Percentiles rank a stretch among this genome's conserved stretches.
Conservation (phyloP, 2,888 invertebrate genomes). For the Phalangium opilio region DNA sequence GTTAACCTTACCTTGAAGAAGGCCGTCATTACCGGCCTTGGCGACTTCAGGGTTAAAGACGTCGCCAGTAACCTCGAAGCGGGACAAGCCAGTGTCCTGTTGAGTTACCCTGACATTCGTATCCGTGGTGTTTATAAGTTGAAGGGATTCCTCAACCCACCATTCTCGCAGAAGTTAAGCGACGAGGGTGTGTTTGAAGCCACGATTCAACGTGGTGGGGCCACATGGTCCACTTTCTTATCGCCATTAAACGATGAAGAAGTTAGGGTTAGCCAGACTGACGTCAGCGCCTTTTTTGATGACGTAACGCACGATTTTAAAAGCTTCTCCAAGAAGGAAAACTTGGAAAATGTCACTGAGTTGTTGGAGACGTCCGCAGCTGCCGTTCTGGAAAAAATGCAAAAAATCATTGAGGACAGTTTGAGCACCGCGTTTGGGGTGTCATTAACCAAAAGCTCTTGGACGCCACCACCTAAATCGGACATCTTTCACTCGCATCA, state of each 20-base stretch:
- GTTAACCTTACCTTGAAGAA: conserved; percentile 13
- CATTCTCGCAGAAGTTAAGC: conserved; percentile 7
- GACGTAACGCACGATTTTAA: conserved; percentile 3
- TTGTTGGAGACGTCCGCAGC: conserved; percentile 8
- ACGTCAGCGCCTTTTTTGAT: background rate
- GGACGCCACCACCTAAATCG: background rate
- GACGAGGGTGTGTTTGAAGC: conserved; percentile 14
- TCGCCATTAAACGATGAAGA: background rate
- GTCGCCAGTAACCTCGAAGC: conserved; percentile 12
- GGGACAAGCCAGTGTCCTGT: conserved; percentile 6
- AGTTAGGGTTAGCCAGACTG: background rate
- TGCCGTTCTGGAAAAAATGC: conserved; percentile 13
- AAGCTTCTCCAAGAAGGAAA: conserved; percentile 5
- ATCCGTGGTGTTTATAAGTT: conserved; percentile 10
- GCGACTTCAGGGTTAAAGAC: conserved; percentile 11
- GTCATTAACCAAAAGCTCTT: background rate
- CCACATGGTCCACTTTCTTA: conserved; percentile 12
- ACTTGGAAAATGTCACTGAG: conserved; percentile 5
- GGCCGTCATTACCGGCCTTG: conserved; percentile 9
- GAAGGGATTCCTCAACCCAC: conserved; percentile 14
- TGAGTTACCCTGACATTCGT: conserved; percentile 9
- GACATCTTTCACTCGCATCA: background rate
- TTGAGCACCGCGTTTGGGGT: conserved; percentile 3
- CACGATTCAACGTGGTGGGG: conserved; percentile 3
- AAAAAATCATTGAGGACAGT: conserved; percentile 9